A percentile compares a stretch with the other conserved stretches of the same genome.
Evolutionary conservation across 2,888 invertebrate genomes (phyloP).

Genomic region (Amblyjoppa proteus): DNA sequence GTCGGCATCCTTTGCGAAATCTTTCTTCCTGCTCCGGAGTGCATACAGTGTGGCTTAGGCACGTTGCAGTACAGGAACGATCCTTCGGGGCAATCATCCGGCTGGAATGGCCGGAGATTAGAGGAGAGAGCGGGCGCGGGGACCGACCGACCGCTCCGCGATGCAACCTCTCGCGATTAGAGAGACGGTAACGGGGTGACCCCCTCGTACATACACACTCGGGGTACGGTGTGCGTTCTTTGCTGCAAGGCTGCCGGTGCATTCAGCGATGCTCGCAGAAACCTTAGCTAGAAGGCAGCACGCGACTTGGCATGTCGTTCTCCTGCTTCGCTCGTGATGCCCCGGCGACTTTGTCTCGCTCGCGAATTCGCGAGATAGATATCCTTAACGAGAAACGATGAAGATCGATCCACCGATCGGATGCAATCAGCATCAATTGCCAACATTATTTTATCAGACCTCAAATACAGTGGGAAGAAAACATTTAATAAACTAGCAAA

Average conservation of each 20-base stretch:
- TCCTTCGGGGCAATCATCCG: slow-evolving; percentile 66
- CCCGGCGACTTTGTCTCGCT: slow-evolving; percentile 12
- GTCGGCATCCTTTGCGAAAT: slow-evolving; percentile 67
- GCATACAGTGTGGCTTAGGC: slow-evolving; percentile 38
- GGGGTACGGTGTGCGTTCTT: not conserved
- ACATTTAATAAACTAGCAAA: too few species aligned
- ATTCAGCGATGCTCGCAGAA: slow-evolving; percentile 14
- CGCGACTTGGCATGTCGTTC: slow-evolving; percentile 72
- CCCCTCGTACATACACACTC: slow-evolving; percentile 2
- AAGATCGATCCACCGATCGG: slow-evolving; percentile 55
- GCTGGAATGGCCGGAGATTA: slow-evolving; percentile 66
- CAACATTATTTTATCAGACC: not conserved
- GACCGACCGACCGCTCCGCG: slow-evolving; percentile 24
- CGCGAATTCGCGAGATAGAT: slow-evolving; percentile 64
- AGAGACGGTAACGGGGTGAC: slow-evolving; percentile 62
- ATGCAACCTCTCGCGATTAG: slow-evolving; percentile 63
- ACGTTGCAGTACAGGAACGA: slow-evolving; percentile 55
- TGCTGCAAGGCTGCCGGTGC: slow-evolving; percentile 30
- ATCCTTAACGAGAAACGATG: slow-evolving; percentile 67
- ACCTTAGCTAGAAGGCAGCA: slow-evolving; percentile 60
- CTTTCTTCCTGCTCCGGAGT: slow-evolving; percentile 60
- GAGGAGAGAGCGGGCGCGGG: slow-evolving; percentile 43
- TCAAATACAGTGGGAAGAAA: not conserved
- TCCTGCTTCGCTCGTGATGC: slow-evolving; percentile 6
- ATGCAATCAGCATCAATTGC: slow-evolving; percentile 49